Evolutionary conservation across 2,797 vertebrate genomes (phyloP).

Genomic region (Miichthys miiuy): DNA sequence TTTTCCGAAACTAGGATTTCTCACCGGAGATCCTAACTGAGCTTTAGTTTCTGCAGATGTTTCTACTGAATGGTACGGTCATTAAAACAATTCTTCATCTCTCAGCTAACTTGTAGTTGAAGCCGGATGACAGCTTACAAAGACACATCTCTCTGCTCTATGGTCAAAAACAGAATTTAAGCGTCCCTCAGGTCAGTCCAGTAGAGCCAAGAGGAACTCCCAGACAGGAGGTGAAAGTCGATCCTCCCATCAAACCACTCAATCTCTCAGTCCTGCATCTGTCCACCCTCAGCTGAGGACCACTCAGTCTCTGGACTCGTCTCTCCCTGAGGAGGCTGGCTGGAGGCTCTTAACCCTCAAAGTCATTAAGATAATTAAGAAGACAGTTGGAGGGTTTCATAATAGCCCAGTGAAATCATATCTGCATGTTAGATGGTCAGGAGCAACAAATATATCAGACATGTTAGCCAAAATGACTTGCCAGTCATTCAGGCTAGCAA

Average conservation of each 20-base stretch:
- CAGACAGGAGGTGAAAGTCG: slow-evolving; percentile 78
- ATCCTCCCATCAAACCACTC: slow-evolving; percentile 76
- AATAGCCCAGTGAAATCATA: slow-evolving; percentile 32
- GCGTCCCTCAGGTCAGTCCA: slow-evolving; percentile 50
- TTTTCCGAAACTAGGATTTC: slow-evolving; percentile 19
- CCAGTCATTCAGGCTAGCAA: neutral
- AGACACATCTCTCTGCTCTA: slow-evolving; percentile 47
- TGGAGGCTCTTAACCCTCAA: slow-evolving; percentile 40
- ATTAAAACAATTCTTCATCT: slow-evolving; percentile 39
- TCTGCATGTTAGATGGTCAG: slow-evolving; percentile 14
- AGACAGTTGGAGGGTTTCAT: slow-evolving; percentile 59
- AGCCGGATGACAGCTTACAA: slow-evolving; percentile 42
- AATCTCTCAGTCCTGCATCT: slow-evolving; percentile 69
- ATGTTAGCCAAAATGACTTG: slow-evolving; percentile 20
- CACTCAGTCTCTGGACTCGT: slow-evolving; percentile 54
- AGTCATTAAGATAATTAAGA: slow-evolving; percentile 73
- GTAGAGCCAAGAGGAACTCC: slow-evolving; percentile 58
- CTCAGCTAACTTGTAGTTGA: slow-evolving; percentile 31
- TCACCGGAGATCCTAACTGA: slow-evolving; percentile 25
- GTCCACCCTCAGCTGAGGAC: slow-evolving; percentile 58
- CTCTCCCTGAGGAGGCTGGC: slow-evolving; percentile 59
- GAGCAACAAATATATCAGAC: slow-evolving; percentile 13
- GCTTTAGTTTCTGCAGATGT: slow-evolving; percentile 46
- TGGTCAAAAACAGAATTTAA: slow-evolving; percentile 51
- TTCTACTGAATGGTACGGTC: slow-evolving; percentile 21